Base-by-base conservation (phyloP, 1,140 invertebrate genomes). In the Zaprionus ornatus region DNA sequence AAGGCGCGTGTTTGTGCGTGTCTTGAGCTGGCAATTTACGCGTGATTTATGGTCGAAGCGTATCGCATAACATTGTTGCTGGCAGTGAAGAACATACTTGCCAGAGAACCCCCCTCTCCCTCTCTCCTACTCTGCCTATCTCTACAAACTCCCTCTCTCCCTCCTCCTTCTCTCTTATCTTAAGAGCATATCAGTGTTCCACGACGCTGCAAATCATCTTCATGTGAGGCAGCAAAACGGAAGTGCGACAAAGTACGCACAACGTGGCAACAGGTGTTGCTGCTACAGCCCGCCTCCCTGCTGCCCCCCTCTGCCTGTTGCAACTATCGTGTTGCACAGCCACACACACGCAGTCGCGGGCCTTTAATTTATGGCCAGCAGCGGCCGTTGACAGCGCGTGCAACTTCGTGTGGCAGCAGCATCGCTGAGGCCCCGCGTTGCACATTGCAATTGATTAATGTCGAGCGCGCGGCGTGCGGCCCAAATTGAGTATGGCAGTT, bases 141-240 rank as follows among this genome's bases (percentile, higher is more conserved):
- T 54, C 29, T 25, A 7, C 52, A 19, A 3, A 15, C 7, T 27
- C 19, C 0, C 61, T 37, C 45, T 27, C 35, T 7, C 13, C 2
- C 1, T n/a, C 23, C 15, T 15, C 21, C 13, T 50, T 4, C 19
- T 19, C 27, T 10, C 27, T 32, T 90, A 88, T 88, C 84, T 88
- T 81, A 88, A 88, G 78, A 88, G 84, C 84, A 88, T 88, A 88
- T 88, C 84, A 66, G 57, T 88, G 84, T 88, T 79, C 37, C 59
- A 27, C 71, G 79, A 71, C 55, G 77, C 42, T 68, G 79, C 80
- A 83, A 87, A 74, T 83, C 77, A 80, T 84, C 76, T 69, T 21
- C 23, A 21, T 29, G 29, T 32, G 25, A 0, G 25, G 57, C 19
- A 42, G 23, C 25, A 45, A 69, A 78, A 57, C 70, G 71, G 76